phyloP scores from a whole-genome alignment of 1,140 invertebrate species.

The Drosophila pseudoananassae region DNA sequence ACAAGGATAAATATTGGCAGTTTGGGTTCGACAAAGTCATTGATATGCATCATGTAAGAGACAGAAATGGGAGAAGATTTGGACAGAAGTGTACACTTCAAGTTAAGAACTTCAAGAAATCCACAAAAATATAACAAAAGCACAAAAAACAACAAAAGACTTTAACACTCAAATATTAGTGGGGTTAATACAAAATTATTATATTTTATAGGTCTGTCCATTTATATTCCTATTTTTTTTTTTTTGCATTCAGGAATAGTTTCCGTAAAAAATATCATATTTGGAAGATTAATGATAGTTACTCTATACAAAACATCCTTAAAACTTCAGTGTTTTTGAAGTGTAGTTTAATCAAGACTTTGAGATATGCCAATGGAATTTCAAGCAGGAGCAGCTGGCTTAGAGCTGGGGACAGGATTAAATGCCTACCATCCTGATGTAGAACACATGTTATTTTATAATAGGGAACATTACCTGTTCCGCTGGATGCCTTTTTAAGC shows the following conservation, averaged over 20 bases:
- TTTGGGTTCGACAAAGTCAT: conserved; percentile 16
- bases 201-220: too few relatives aligned
- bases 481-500: conserved; percentile 70
- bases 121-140: too few relatives aligned
- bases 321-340: background rate
- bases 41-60: conserved; percentile 33
- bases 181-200: too few relatives aligned
- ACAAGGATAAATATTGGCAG: conserved; percentile 64
- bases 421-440: conserved; percentile 1
- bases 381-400: conserved; percentile 32
- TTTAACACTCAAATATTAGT: too few relatives aligned
- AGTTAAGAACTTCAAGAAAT: background rate
- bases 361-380: conserved; percentile 28
- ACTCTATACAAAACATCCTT: background rate
- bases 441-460: conserved; percentile 9
- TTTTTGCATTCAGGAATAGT: too few relatives aligned
- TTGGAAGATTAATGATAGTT: too few relatives aligned
- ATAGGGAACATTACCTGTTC: conserved; percentile 60
- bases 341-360: conserved; percentile 36
- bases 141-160: too few relatives aligned
- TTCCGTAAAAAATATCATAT: too few relatives aligned
- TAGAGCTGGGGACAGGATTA: background rate
- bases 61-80: background rate
- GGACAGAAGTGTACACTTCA: conserved; percentile 6
- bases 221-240: too few relatives aligned